These are phyloP conservation scores for Coecobrya sp. DNA, from an alignment of 2,888 invertebrate species.

Conservation along the genomic window DNA sequence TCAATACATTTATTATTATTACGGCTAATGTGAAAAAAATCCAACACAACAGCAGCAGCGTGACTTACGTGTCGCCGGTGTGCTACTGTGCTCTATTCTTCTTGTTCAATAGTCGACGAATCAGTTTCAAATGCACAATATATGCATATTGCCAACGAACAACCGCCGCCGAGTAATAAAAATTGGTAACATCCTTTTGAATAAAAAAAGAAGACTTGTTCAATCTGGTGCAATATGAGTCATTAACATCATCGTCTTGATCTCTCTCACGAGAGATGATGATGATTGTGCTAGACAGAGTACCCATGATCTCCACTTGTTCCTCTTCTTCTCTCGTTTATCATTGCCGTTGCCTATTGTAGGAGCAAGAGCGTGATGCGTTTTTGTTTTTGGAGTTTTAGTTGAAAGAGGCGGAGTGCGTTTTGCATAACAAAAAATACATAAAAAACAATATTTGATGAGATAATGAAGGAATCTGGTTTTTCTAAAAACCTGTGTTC, in stretches of 20 bases:
- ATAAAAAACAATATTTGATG: conserved; percentile 9
- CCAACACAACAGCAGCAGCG: no score
- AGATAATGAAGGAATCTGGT: conserved; percentile 54
- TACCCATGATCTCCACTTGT: conserved; percentile 20
- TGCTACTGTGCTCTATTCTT: conserved; percentile 55
- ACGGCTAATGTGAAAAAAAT: neutral
- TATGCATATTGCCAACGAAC: neutral
- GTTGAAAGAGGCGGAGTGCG: neutral
- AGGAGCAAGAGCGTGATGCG: neutral
- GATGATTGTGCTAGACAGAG: neutral
- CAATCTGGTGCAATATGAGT: conserved; percentile 66
- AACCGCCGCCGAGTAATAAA: neutral
- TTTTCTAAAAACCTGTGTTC: conserved; percentile 55
- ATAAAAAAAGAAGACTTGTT: conserved; percentile 10
- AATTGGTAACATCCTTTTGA: conserved; percentile 41
- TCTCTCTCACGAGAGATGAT: neutral
- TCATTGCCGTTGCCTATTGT: no score
- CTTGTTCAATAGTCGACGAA: neutral
- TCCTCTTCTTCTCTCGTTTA: neutral
- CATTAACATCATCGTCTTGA: conserved; percentile 14
- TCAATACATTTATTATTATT: neutral
- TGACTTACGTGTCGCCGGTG: conserved; percentile 55
- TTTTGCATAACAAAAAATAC: conserved; percentile 27
- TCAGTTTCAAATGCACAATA: conserved; percentile 18
- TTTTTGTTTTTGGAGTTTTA: neutral